Conservation (phyloP, 2,797 vertebrate genomes). For the Brachymystax lenok region DNA sequence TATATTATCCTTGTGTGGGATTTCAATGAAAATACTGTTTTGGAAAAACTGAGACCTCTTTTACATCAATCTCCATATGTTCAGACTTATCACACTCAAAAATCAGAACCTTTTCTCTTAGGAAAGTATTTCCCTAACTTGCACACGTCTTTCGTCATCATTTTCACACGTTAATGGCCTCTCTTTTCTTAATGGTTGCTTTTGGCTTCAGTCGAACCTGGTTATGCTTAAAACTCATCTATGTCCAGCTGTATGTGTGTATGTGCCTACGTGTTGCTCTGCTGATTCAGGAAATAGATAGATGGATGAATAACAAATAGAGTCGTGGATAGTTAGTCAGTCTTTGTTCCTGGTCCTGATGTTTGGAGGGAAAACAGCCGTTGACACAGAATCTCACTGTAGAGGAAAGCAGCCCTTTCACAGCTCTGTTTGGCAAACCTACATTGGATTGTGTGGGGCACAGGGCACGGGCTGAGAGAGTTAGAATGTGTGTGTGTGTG, state of each 20-base stretch:
- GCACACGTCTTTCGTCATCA: conserved; percentile 2
- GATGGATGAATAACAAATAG: conserved; percentile 51
- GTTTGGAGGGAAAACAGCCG: conserved; percentile 42
- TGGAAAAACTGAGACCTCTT: conserved; percentile 31
- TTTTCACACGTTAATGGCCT: conserved; percentile 28
- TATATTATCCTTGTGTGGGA: conserved; percentile 22
- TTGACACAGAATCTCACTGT: conserved; percentile 17
- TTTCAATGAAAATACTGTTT: conserved; percentile 17
- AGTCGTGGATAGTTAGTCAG: conserved; percentile 26
- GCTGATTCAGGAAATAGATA: conserved; percentile 48
- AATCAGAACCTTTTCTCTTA: not conserved
- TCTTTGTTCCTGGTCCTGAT: conserved; percentile 44
- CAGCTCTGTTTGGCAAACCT: not conserved
- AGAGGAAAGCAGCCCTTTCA: conserved; percentile 21
- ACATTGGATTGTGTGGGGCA: not conserved
- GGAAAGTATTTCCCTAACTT: not conserved
- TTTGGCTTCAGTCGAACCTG: conserved; percentile 29
- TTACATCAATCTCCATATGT: conserved; percentile 26
- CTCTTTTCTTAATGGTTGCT: conserved; percentile 26
- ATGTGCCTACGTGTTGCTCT: conserved; percentile 36
- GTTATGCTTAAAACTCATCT: conserved; percentile 42
- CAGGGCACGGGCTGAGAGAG: not conserved
- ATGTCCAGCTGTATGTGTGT: conserved; percentile 26
- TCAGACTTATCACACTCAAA: conserved; percentile 4
- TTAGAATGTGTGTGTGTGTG: conserved; percentile 10